Evolutionary conservation across 2,797 vertebrate genomes (phyloP), one percentile per base, ranked within the genome.

Genomic region (Sebastes diaconus): DNA sequence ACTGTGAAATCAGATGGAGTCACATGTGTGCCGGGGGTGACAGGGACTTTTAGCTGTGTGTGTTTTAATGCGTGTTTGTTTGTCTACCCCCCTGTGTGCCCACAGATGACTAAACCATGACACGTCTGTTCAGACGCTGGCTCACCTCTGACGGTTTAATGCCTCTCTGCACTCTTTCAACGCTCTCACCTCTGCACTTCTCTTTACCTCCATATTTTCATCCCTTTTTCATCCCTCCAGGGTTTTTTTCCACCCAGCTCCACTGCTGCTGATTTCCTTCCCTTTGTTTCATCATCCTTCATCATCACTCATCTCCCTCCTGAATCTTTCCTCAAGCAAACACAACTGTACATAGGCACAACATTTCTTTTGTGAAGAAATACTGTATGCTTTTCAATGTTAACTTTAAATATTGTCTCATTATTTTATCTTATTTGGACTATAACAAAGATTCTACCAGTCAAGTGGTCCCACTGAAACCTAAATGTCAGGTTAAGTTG

Each of bases 1-100:
- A 70, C 25, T 77, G 64, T 78, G 46, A 75, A 84, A 75, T 66
- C 29, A 67, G 61, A 77, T 81, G 20, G 60, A 81, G 79, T 78
- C 84, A 81, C 57, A 79, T 36, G 32, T 7, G 3, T 39, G 65
- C 76, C 18, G 22, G n/a, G 14, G 73, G 55, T 73, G 77, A 83
- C 60, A 34, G 59, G 24, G 18, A 68, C n/a, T 22, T 66, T 30
- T 61, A 66, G 57, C 25, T 68, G 34, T 50, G 63, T 66, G 69
- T 66, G 22, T 29, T 52, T 52, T 52, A n/a, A 52, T 63, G 73
- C 12, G 5, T 24, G 59, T 61, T 36, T 27, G 61, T 68, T 69
- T 64, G 42, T 6, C 54, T 78, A 13, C 39, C 39, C 39, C 46
- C 20, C 24, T 10, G 63, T 54, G 29, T 66, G 63, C 73, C 66